Percentiles rank a stretch among this genome's conserved stretches.
Evolutionary conservation across 1,140 invertebrate species (phyloP).

Genomic region (Carposina sasakii): DNA sequence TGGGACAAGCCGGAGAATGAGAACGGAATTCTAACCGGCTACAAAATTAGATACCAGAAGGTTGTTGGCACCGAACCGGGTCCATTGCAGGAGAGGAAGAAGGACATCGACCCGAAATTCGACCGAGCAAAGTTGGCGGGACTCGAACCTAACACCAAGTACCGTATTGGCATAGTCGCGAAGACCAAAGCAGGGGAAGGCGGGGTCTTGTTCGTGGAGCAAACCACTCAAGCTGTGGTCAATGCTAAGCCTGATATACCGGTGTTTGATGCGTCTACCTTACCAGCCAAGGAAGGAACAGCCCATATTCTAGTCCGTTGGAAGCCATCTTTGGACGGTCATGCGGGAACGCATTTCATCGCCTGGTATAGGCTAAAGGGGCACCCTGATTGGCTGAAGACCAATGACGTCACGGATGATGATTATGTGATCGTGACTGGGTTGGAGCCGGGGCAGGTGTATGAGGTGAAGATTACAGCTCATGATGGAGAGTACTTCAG

Average conservation of each 20-base stretch:
- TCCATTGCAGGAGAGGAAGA: constrained; percentile 80
- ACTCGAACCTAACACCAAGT: constrained; percentile 89
- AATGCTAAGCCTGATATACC: constrained; percentile 83
- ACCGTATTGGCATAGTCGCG: constrained; percentile 88
- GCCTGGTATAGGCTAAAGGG: constrained; percentile 84
- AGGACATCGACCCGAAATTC: constrained; percentile 84
- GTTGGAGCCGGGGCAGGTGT: constrained; percentile 87
- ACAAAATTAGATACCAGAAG: constrained; percentile 91
- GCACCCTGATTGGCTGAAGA: constrained; percentile 77
- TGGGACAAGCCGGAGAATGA: constrained; percentile 95
- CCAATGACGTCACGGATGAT: constrained; percentile 79
- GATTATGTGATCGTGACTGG: constrained; percentile 85
- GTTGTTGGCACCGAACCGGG: constrained; percentile 82
- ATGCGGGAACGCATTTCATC: constrained; percentile 89
- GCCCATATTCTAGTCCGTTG: constrained; percentile 87
- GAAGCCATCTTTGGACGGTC: constrained; percentile 82
- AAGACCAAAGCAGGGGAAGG: constrained; percentile 89
- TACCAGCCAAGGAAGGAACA: constrained; percentile 81
- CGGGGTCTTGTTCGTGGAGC: constrained; percentile 87
- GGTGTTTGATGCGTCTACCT: constrained; percentile 79
- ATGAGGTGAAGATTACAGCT: constrained; percentile 93
- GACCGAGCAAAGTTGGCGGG: constrained; percentile 89
- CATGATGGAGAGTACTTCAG: constrained; percentile 89
- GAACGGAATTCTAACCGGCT: constrained; percentile 94
- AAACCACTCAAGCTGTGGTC: constrained; percentile 76